A percentile compares a stretch with the other conserved stretches of the same genome.
Evolutionary conservation across 2,888 invertebrate species (phyloP).

Genomic region (Yponomeuta malinellus): DNA sequence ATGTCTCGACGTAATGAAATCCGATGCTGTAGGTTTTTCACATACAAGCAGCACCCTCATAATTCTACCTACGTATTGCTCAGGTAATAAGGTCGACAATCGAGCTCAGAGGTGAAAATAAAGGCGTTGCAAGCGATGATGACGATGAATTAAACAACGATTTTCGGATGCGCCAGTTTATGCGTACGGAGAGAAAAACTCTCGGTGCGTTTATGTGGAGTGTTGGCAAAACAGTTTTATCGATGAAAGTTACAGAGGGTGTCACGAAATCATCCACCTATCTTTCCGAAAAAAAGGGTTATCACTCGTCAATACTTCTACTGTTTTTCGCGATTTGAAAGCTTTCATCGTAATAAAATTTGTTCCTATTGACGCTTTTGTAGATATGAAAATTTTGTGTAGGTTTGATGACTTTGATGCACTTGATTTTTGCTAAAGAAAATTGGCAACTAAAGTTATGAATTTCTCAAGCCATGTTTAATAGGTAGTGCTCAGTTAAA

Average conservation of each 20-base stretch:
- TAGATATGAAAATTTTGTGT: too few species aligned
- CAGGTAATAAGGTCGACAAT: conserved; percentile 11
- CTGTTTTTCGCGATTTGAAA: too few species aligned
- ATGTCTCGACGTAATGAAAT: conserved; percentile 21
- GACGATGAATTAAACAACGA: conserved; percentile 13
- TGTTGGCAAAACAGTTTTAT: not conserved
- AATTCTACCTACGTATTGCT: not conserved
- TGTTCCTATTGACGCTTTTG: too few species aligned
- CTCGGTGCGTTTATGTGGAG: not conserved
- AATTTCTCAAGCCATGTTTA: too few species aligned
- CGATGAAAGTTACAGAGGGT: not conserved
- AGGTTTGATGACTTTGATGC: too few species aligned
- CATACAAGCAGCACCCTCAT: not conserved
- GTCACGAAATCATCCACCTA: too few species aligned
- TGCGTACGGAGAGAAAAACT: not conserved
- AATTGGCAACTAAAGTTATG: too few species aligned
- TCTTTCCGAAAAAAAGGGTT: too few species aligned
- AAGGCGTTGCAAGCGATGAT: not conserved
- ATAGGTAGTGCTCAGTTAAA: too few species aligned
- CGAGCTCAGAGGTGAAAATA: not conserved
- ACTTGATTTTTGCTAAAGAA: too few species aligned
- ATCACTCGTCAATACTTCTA: too few species aligned
- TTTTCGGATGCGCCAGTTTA: conserved; percentile 3
- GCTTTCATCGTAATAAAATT: too few species aligned
- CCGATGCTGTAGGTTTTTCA: conserved; percentile 11